Percentiles rank a stretch among this genome's conserved stretches.
These are phyloP conservation scores for Drosophila pachea DNA, from an alignment of 1,140 invertebrate genomes.

Conservation along the genomic window DNA sequence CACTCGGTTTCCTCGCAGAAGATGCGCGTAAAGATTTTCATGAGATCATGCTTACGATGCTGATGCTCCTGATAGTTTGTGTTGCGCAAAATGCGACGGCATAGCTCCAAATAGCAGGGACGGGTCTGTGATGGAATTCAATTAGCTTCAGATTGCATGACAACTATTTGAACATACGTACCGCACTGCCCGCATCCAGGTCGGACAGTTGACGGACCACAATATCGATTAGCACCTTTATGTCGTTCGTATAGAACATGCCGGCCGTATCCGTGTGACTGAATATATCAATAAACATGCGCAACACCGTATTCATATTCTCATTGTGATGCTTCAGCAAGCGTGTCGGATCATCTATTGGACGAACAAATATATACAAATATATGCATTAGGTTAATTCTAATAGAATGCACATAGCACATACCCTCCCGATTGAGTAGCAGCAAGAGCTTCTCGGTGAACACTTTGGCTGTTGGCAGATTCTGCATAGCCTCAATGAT, in stretches of 20 bases:
- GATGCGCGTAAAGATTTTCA: slow-evolving; percentile 90
- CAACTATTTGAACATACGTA: slow-evolving; percentile 77
- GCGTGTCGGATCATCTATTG: slow-evolving; percentile 90
- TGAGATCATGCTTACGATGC: slow-evolving; percentile 87
- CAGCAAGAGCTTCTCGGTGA: slow-evolving; percentile 93
- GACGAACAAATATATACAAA: background rate
- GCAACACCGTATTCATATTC: slow-evolving; percentile 90
- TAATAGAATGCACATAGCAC: slow-evolving; percentile 3
- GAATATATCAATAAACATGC: slow-evolving; percentile 92
- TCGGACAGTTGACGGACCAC: slow-evolving; percentile 92
- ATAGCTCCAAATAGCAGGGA: slow-evolving; percentile 87
- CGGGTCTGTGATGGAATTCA: slow-evolving; percentile 81
- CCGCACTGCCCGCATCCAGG: slow-evolving; percentile 91
- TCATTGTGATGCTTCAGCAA: slow-evolving; percentile 90
- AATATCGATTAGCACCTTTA: slow-evolving; percentile 95
- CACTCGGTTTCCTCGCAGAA: slow-evolving; percentile 88
- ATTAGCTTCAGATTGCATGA: background rate
- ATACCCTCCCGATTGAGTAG: slow-evolving; percentile 94
- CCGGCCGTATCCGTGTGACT: slow-evolving; percentile 86
- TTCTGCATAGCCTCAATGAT: slow-evolving; percentile 87
- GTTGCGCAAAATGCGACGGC: slow-evolving; percentile 87
- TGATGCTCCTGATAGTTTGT: slow-evolving; percentile 87
- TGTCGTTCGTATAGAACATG: slow-evolving; percentile 95
- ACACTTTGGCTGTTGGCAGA: slow-evolving; percentile 87
- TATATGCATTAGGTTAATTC: background rate